phyloP scores from a whole-genome alignment of 2,888 invertebrate species.

The Therioaphis trifolii region DNA sequence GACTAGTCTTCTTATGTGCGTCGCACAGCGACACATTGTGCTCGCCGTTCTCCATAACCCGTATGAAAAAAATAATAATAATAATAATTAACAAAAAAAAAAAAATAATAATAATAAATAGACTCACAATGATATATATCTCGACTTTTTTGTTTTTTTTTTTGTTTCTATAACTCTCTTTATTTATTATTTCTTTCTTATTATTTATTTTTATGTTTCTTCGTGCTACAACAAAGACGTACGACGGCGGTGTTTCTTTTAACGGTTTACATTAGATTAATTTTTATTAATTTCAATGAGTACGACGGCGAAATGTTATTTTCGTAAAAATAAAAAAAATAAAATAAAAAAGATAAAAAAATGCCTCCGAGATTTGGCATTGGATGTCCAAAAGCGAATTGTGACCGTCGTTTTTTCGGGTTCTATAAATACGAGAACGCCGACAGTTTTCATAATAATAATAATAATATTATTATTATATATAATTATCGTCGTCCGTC shows the following conservation, averaged over 20 bases:
- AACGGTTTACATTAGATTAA: constrained; percentile 42
- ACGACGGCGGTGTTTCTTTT: constrained; percentile 15
- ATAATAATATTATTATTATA: background rate
- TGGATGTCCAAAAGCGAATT: constrained; percentile 26
- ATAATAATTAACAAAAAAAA: no score
- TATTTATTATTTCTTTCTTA: background rate
- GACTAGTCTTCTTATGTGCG: no score
- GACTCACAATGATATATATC: no score
- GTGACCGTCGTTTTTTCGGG: constrained; percentile 16
- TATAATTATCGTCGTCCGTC: background rate
- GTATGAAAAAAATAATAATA: no score
- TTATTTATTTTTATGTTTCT: background rate
- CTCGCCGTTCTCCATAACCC: no score
- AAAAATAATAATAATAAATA: no score
- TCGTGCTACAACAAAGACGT: background rate
- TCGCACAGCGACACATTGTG: no score
- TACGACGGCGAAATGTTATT: constrained; percentile 17
- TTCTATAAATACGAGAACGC: constrained; percentile 32
- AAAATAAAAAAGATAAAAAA: background rate
- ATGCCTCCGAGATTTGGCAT: constrained; percentile 39
- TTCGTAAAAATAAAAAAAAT: constrained; percentile 1
- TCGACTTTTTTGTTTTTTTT: no score
- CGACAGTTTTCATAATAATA: background rate
- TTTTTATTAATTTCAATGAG: constrained; percentile 3
- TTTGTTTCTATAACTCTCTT: background rate